These are phyloP conservation scores for Emydoidea blandingii DNA, from an alignment of 2,797 vertebrate genomes.

Conservation along the genomic window DNA sequence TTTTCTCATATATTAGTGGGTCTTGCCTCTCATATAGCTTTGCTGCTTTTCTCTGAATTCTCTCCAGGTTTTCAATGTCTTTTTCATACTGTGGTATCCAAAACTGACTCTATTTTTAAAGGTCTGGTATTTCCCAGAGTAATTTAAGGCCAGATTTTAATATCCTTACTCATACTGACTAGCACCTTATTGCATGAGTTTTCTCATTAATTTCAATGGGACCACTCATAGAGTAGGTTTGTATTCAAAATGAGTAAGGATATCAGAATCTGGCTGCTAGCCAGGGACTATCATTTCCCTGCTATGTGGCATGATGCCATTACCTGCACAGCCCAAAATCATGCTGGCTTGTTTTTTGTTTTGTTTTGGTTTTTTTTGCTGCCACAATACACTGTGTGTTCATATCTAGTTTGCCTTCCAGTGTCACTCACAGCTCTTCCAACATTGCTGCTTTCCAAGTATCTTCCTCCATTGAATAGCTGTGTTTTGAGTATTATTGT, in stretches of 20 bases:
- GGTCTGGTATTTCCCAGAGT: neutral
- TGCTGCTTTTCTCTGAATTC: neutral
- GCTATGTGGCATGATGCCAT: neutral
- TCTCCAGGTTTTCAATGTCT: neutral
- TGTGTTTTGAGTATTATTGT: neutral
- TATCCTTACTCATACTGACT: neutral
- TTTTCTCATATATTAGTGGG: neutral
- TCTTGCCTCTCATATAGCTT: neutral
- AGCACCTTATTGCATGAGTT: neutral
- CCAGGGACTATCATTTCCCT: neutral
- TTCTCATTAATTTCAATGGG: neutral
- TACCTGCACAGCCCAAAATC: neutral
- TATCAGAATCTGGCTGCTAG: neutral
- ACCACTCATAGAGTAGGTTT: neutral
- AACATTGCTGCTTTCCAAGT: neutral
- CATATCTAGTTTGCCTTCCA: neutral
- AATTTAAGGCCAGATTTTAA: neutral
- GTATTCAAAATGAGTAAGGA: neutral
- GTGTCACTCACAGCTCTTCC: neutral
- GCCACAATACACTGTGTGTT: constrained; percentile 8
- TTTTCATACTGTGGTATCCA: constrained; percentile 11
- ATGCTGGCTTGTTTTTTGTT: neutral
- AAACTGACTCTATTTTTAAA: neutral
- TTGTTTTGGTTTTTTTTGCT: neutral
- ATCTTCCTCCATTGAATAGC: constrained; percentile 2